These are phyloP conservation scores for Ceyx margarethae DNA, from an alignment of 2,113 vertebrate species.

Conservation along the genomic window DNA sequence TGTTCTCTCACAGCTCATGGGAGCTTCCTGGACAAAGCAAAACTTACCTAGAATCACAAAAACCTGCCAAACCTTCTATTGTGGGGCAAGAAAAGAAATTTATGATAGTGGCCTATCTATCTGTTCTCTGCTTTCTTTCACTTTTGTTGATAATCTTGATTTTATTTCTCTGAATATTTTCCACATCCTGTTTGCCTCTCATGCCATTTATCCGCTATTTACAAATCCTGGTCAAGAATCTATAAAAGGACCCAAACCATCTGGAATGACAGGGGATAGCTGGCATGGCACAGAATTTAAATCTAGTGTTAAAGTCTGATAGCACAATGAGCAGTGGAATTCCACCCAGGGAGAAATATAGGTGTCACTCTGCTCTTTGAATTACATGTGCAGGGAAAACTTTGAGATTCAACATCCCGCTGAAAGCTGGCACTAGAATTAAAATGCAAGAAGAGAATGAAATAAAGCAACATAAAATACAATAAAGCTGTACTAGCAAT, in stretches of 20 bases:
- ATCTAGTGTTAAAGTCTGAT: background rate
- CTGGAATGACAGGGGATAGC: background rate
- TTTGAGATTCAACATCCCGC: background rate
- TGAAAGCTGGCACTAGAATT: background rate
- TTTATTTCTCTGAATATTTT: background rate
- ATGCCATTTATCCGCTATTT: background rate
- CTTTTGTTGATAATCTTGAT: background rate
- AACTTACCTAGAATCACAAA: background rate
- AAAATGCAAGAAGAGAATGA: background rate
- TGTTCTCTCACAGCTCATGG: background rate
- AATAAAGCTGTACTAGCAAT: background rate
- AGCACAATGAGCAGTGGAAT: background rate
- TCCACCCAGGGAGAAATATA: background rate
- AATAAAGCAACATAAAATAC: background rate
- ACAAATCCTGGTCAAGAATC: background rate
- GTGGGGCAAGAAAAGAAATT: background rate
- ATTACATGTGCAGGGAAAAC: background rate
- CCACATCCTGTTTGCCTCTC: background rate
- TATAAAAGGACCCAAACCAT: background rate
- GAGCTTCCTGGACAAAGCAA: background rate
- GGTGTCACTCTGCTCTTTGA: background rate
- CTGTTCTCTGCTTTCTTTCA: background rate
- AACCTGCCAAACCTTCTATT: accelerated
- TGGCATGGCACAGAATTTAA: background rate
- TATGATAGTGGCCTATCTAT: accelerated